phyloP scores from a whole-genome alignment of 2,888 invertebrate genomes.

The Eristalis arbustorum region DNA sequence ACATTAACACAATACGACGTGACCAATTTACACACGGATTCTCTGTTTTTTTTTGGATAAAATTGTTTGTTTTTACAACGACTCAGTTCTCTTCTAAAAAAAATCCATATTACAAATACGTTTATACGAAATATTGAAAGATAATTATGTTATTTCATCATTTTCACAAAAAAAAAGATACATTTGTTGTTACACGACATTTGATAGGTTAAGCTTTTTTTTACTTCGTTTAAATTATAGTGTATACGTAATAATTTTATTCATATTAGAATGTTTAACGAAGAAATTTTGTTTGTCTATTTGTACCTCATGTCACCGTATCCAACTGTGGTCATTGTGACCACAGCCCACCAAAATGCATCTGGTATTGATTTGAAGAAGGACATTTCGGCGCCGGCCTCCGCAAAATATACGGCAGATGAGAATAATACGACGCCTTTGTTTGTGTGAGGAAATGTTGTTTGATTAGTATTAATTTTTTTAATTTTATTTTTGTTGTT shows the following conservation, averaged over 20 bases:
- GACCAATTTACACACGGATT: slow-evolving; percentile 71
- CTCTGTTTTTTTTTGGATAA: slow-evolving; percentile 36
- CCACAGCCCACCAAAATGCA: slow-evolving; percentile 99
- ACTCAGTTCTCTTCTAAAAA: slow-evolving; percentile 23
- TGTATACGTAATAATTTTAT: slow-evolving; percentile 60
- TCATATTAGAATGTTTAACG: slow-evolving; percentile 62
- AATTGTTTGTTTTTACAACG: slow-evolving; percentile 44
- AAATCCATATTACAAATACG: slow-evolving; percentile 59
- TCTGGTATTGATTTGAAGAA: slow-evolving; percentile 99
- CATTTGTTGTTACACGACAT: slow-evolving; percentile 58
- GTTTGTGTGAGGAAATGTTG: slow-evolving; percentile 55
- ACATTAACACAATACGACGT: slow-evolving; percentile 71
- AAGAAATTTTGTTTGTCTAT: slow-evolving; percentile 65
- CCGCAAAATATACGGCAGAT: slow-evolving; percentile 99
- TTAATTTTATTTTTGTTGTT: slow-evolving; percentile 42
- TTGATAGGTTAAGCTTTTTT: slow-evolving; percentile 64
- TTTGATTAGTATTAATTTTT: slow-evolving; percentile 70
- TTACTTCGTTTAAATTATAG: slow-evolving; percentile 62
- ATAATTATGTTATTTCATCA: slow-evolving; percentile 52
- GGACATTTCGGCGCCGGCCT: slow-evolving; percentile 99
- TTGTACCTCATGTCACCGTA: slow-evolving; percentile 98
- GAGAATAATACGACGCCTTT: slow-evolving; percentile 99
- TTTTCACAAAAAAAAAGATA: slow-evolving; percentile 48
- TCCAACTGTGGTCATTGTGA: slow-evolving; percentile 99
- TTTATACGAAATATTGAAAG: slow-evolving; percentile 70